A percentile compares a stretch with the other conserved stretches of the same genome.
phyloP scores from a whole-genome alignment of 1,140 invertebrate species.

The Cydia fagiglandana region DNA sequence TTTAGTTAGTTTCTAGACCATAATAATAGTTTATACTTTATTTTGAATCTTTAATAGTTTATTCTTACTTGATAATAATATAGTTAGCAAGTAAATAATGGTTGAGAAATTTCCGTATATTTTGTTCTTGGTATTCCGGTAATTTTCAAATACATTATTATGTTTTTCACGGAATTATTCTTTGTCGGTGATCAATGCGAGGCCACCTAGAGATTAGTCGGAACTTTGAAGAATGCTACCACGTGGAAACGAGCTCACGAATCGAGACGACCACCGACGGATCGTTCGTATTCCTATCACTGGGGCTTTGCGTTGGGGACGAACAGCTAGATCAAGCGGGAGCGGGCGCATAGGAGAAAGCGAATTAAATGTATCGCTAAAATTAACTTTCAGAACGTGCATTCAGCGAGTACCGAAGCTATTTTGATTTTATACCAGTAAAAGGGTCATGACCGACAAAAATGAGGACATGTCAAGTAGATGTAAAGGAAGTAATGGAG shows the following conservation, averaged over 20 bases:
- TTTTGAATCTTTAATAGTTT: too few species aligned
- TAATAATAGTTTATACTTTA: too few species aligned
- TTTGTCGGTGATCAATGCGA: slow-evolving; percentile 8
- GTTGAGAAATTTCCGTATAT: not conserved
- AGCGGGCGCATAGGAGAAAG: slow-evolving; percentile 4
- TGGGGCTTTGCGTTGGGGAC: not conserved
- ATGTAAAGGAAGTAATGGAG: too few species aligned
- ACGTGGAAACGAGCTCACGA: slow-evolving; percentile 21
- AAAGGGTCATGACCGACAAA: too few species aligned
- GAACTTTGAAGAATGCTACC: slow-evolving; percentile 16
- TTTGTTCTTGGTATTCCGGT: not conserved
- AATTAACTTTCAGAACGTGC: too few species aligned
- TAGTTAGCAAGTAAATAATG: not conserved
- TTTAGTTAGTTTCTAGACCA: too few species aligned
- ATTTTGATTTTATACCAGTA: too few species aligned
- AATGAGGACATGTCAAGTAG: too few species aligned
- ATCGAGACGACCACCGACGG: slow-evolving; percentile 23
- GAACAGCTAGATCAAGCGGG: not conserved
- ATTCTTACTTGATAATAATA: not conserved
- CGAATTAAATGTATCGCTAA: not conserved
- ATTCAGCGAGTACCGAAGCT: too few species aligned
- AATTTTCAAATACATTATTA: not conserved
- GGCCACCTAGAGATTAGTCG: slow-evolving; percentile 25
- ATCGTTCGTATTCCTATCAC: slow-evolving; percentile 28
- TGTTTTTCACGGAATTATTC: slow-evolving; percentile 8